These are phyloP conservation scores for Columba livia DNA, from an alignment of 2,113 vertebrate genomes.

Conservation along the genomic window DNA sequence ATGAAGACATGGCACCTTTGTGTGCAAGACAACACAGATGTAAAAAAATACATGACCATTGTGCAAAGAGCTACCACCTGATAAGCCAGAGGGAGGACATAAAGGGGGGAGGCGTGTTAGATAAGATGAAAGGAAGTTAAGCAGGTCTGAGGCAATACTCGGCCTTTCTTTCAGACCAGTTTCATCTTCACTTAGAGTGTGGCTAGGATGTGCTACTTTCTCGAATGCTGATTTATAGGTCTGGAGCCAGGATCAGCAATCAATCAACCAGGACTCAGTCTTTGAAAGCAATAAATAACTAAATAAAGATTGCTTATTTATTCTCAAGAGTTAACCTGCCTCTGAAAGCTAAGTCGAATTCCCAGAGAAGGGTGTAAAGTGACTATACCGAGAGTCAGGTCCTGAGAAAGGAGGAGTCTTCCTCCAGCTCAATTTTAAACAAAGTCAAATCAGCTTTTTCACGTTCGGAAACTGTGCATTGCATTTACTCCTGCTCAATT, in stretches of 20 bases:
- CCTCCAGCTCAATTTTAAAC: neutral
- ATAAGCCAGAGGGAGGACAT: neutral
- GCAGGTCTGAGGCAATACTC: neutral
- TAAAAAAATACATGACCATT: neutral
- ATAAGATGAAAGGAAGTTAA: neutral
- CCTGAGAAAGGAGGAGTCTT: neutral
- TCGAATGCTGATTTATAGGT: neutral
- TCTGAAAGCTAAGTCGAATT: neutral
- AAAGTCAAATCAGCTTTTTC: neutral
- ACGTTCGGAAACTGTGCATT: rapidly evolving
- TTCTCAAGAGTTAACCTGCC: neutral
- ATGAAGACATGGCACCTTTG: neutral
- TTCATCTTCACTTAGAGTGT: neutral
- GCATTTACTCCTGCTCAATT: neutral
- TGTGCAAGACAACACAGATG: neutral
- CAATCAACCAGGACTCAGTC: neutral
- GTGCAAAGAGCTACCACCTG: neutral
- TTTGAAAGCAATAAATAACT: neutral
- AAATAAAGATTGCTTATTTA: neutral
- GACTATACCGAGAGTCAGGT: neutral
- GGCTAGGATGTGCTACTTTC: neutral
- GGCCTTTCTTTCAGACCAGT: neutral
- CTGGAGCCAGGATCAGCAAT: neutral
- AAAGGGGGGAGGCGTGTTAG: neutral
- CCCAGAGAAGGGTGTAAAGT: neutral